Evolutionary conservation across 2,888 invertebrate species (phyloP), one percentile per base, ranked within the genome.

Genomic region (Philaethria dido): DNA sequence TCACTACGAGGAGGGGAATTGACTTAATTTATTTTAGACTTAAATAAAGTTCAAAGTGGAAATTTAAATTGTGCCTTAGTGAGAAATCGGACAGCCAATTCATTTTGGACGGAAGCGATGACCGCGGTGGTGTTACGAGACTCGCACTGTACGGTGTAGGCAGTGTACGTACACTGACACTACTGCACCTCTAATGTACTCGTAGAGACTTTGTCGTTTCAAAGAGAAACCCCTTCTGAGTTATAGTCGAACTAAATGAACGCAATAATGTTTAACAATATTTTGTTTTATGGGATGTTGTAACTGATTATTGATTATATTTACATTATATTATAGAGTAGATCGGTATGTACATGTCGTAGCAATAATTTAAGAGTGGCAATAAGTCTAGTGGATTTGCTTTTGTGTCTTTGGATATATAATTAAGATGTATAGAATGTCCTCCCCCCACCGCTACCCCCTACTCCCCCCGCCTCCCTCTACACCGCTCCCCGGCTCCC

Each of bases 41-140:
- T 82, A 83, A 86, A 88, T 86, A 86, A 89, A 91, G 89, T 92
- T 90, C 91, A 92, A 92, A 90, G 79, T 81, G 84, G 81, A 90
- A 87, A 88, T 84, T 87, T 86, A 88, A 89, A 92, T 91, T 90
- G 92, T 92, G 92, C 92, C 92, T 92, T 92, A 92, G 91, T 87
- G 88, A 84, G 79, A 81, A 83, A 84, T 83, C 77, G 82, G 81
- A 85, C 84, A 85, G 82, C 84, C 82, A 83, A 84, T 87, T 88
- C 84, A 75, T 77, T 85, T 85, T 83, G 83, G 81, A 80, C 68
- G 71, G 68, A 69, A 69, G 80, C 79, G 80, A 64, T 63, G 64
- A 69, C 65, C 55, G 65, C 64, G 65, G 70, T 60, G 68, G 64
- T 67, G 68, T 70, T 66, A 65, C 63, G 57, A 62, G 60, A 67